Evolutionary conservation across 92 coral and sea anemone genomes (phyloP), one percentile per base, ranked within the genome.

Genomic region (Heliopora coerulea): DNA sequence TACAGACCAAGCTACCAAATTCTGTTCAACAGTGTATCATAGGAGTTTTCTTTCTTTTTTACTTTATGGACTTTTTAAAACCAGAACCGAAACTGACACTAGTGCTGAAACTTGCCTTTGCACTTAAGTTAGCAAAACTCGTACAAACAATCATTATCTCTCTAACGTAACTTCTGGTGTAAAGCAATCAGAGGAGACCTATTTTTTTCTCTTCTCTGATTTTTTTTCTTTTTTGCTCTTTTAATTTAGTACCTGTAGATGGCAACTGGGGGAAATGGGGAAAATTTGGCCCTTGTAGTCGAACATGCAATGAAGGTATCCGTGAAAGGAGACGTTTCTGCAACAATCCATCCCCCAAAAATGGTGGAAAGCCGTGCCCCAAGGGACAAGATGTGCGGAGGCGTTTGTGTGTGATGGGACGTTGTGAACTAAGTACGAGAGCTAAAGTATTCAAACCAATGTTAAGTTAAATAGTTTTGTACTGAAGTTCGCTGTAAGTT

Each of bases 211-310:
- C n/a, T n/a, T n/a, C n/a, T n/a, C n/a, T n/a, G n/a, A n/a, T n/a
- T n/a, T n/a, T n/a, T 46, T 46, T 2, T 6, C 12, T 46, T 2
- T 46, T 6, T 15, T 46, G 2, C 61, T 23, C 3, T 7, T 23
- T 56, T 4, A 13, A 3, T 56, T 56, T 17, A 17, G 61, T 6
- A 9, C 61, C 12, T 56, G 77, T 70, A 19, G 50, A 70, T 70
- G 77, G 77, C 27, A 54, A 70, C 18, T 70, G 77, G 77, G 63
- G 77, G 0, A 70, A 33, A 28, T 70, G 77, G 77, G 77, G 77
- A 30, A 31, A 30, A 18, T 29, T 17, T 52, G 77, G 77, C 1
- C 62, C 46, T 12, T 13, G 62, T 7, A 52, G 46, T 41, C 32
- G 58, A 25, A 30, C 63, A 31, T 70, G 77, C 29, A 41, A 70